These are phyloP conservation scores for Thaleichthys pacificus DNA, from an alignment of 2,797 vertebrate species.

Conservation along the genomic window DNA sequence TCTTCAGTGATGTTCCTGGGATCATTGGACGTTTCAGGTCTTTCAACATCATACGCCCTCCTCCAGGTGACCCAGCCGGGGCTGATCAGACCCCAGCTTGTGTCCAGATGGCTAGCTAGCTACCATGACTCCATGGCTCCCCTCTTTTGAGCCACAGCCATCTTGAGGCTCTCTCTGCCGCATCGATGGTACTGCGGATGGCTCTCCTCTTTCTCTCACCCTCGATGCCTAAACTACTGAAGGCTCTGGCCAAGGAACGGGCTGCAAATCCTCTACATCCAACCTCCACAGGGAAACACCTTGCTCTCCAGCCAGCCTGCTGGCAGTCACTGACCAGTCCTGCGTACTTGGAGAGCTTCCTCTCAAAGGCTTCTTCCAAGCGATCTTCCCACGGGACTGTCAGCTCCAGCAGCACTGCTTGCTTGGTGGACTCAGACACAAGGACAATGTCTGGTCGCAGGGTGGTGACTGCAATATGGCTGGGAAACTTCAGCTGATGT, in stretches of 20 bases:
- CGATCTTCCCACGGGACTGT: neutral
- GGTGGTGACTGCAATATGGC: slow-evolving; percentile 2
- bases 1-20: neutral
- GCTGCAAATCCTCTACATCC: neutral
- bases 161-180: neutral
- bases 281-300: neutral
- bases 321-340: neutral
- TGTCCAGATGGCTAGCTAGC: neutral
- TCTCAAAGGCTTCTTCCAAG: neutral
- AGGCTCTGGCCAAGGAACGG: neutral
- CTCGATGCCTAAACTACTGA: neutral
- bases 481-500: neutral
- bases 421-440: neutral
- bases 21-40: neutral
- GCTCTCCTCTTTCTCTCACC: neutral
- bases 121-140: too few species aligned
- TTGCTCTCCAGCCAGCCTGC: neutral
- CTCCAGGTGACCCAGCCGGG: too few species aligned
- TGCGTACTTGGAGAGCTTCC: neutral
- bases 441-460: slow-evolving; percentile 10
- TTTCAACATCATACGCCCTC: neutral
- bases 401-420: neutral
- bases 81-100: neutral
- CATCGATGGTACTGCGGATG: neutral
- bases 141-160: too few species aligned